These are phyloP conservation scores for Xanthostigma xanthostigma DNA, from an alignment of 2,888 invertebrate genomes.

Conservation along the genomic window DNA sequence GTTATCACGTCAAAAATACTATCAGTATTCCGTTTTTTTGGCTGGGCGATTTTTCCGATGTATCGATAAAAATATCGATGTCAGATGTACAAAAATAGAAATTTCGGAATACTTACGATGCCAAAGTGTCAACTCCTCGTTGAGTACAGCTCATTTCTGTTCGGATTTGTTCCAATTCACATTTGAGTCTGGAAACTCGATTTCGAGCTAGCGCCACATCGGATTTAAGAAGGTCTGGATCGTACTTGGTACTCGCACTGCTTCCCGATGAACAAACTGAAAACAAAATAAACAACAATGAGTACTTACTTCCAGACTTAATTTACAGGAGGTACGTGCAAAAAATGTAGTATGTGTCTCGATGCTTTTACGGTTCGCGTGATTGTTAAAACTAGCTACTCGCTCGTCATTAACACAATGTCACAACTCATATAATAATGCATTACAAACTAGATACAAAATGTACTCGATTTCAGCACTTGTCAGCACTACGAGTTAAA, in stretches of 20 bases:
- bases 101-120: slow-evolving; percentile 50
- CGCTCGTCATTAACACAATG: too few relatives aligned
- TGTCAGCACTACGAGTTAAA: too few relatives aligned
- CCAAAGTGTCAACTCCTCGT: slow-evolving; percentile 80
- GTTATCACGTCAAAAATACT: too few relatives aligned
- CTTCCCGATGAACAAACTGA: slow-evolving; percentile 78
- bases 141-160: slow-evolving; percentile 86
- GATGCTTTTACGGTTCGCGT: too few relatives aligned
- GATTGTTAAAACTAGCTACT: too few relatives aligned
- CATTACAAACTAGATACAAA: too few relatives aligned
- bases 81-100: background rate
- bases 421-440: too few relatives aligned
- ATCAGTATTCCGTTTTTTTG: too few relatives aligned
- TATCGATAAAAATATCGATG: too few relatives aligned
- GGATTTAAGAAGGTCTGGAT: slow-evolving; percentile 83
- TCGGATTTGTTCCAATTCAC: slow-evolving; percentile 80
- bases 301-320: background rate
- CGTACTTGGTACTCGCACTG: slow-evolving; percentile 81
- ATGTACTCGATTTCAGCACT: too few relatives aligned
- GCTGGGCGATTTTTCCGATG: too few relatives aligned
- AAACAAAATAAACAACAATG: slow-evolving; percentile 11
- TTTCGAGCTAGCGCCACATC: slow-evolving; percentile 83
- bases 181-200: slow-evolving; percentile 73
- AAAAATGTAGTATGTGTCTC: background rate
- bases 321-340: too few relatives aligned